Evolutionary conservation across 1,140 invertebrate genomes (phyloP).

Genomic region (Meloidogyne exigua): DNA sequence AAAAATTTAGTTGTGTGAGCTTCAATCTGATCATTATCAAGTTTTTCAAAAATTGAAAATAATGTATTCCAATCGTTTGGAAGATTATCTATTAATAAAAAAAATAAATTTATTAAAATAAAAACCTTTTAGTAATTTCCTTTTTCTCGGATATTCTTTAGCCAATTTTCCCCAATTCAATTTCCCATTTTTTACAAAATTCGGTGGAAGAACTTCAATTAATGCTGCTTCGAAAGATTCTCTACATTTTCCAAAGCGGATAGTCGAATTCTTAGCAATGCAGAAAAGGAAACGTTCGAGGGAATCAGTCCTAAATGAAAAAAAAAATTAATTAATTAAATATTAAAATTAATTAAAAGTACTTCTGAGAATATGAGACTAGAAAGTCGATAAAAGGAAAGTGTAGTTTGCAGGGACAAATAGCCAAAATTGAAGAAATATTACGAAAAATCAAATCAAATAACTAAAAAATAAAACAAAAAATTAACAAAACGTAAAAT

Average conservation of each 20-base stretch:
- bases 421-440: constrained; percentile 8
- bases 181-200: not conserved
- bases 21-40: not conserved
- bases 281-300: not conserved
- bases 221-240: not conserved
- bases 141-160: not conserved
- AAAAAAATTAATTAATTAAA: not conserved
- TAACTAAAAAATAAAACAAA: not conserved
- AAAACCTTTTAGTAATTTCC: not conserved
- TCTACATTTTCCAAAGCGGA: constrained; percentile 13
- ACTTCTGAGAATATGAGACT: not conserved
- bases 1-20: not conserved
- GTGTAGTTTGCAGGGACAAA: not conserved
- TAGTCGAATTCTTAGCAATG: not conserved
- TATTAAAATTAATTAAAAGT: not conserved
- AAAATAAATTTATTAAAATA: not conserved
- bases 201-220: not conserved
- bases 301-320: not conserved
- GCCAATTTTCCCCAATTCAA: not conserved
- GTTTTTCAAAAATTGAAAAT: not conserved
- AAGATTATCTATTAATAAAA: not conserved
- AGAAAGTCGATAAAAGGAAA: constrained; percentile 10
- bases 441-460: constrained; percentile 12
- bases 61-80: not conserved
- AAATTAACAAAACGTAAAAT: too few relatives aligned